These are phyloP conservation scores for Rhynchophorus ferrugineus DNA, from an alignment of 1,140 invertebrate genomes.

Conservation along the genomic window DNA sequence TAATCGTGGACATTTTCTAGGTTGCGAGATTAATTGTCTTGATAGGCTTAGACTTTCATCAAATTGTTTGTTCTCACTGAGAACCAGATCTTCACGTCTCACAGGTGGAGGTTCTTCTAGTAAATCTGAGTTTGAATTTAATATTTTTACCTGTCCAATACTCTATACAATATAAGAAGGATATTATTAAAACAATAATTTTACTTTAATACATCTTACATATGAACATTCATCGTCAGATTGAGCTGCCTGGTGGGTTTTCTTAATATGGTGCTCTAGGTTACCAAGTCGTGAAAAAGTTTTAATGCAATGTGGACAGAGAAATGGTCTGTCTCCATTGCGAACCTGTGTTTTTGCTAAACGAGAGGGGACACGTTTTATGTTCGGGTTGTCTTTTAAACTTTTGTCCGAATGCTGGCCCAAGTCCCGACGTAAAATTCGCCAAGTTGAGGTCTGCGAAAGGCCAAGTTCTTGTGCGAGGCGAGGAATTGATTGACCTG, in stretches of 20 bases:
- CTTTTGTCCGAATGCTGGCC: too few species aligned
- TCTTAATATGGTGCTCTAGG: slow-evolving; percentile 47
- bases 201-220: too few species aligned
- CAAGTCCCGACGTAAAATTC: too few species aligned
- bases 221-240: slow-evolving; percentile 9
- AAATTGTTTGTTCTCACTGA: background rate
- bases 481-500: too few species aligned
- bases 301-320: slow-evolving; percentile 52
- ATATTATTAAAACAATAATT: background rate
- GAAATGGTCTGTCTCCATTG: slow-evolving; percentile 51
- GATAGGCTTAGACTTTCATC: background rate
- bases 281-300: slow-evolving; percentile 58
- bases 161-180: slow-evolving; percentile 4
- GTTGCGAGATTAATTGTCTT: slow-evolving; percentile 19
- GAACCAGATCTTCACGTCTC: slow-evolving; percentile 12
- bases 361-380: too few species aligned
- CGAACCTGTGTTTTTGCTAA: too few species aligned
- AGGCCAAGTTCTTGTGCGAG: too few species aligned
- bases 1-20: slow-evolving; percentile 24
- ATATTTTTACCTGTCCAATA: slow-evolving; percentile 19
- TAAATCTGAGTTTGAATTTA: background rate
- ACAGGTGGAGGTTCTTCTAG: slow-evolving; percentile 2
- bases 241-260: slow-evolving; percentile 25
- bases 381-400: too few species aligned
- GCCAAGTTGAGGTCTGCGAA: too few species aligned